A percentile compares a stretch with the other conserved stretches of the same genome.
These are phyloP conservation scores for Dufourea novaeangliae DNA, from an alignment of 1,140 invertebrate genomes.

Conservation along the genomic window DNA sequence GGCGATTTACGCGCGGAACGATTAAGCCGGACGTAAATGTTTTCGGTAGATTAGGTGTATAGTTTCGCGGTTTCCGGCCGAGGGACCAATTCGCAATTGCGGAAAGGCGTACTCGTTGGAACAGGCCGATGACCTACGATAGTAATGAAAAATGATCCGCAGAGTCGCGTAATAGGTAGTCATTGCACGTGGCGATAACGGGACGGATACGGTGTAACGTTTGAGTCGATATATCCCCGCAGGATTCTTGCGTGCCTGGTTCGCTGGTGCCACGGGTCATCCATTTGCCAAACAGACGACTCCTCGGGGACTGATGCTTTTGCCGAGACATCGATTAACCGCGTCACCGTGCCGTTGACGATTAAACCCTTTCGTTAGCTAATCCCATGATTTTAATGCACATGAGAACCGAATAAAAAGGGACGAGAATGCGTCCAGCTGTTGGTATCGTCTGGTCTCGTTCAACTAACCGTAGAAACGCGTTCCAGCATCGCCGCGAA, in stretches of 20 bases:
- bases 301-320: conserved; percentile 59
- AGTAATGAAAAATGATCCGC: conserved; percentile 41
- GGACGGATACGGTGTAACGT: conserved; percentile 52
- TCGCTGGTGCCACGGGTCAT: conserved; percentile 42
- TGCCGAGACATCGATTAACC: conserved; percentile 27
- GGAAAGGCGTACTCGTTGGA: conserved; percentile 10
- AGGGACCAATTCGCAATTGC: conserved; percentile 38
- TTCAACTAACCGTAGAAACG: conserved; percentile 70
- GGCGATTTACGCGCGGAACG: conserved; percentile 40
- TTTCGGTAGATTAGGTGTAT: conserved; percentile 28
- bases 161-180: conserved; percentile 48
- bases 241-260: conserved; percentile 61
- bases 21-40: conserved; percentile 42
- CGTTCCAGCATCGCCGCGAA: conserved; percentile 47
- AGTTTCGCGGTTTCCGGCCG: not conserved
- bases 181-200: conserved; percentile 43
- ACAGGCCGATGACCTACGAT: conserved; percentile 42
- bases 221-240: conserved; percentile 55
- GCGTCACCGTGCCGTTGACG: conserved; percentile 15
- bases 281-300: conserved; percentile 55
- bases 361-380: conserved; percentile 31
- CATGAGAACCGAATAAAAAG: too few species aligned
- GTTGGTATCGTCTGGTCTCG: conserved; percentile 1
- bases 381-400: conserved; percentile 15
- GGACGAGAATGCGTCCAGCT: not conserved